Conservation (phyloP, 1,140 invertebrate genomes). For the Aradophagus sp. region DNA sequence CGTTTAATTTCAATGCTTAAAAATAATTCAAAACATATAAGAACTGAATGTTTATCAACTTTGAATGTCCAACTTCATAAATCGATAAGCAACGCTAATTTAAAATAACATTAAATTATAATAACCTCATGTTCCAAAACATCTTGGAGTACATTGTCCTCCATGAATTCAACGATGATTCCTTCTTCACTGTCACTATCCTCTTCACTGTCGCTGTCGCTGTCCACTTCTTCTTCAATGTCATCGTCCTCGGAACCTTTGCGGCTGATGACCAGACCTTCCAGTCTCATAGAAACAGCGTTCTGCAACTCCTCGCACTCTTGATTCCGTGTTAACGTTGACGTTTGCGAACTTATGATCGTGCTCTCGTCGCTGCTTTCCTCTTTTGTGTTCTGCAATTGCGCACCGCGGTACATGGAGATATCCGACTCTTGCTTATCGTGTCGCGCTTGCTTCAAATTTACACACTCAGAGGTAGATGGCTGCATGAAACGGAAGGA, state of each 20-base stretch:
- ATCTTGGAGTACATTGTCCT: constrained; percentile 74
- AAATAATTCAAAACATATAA: too few species aligned
- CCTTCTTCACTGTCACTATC: constrained; percentile 76
- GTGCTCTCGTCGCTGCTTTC: constrained; percentile 98
- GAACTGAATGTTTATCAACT: too few species aligned
- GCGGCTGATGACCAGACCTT: constrained; percentile 77
- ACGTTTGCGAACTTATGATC: constrained; percentile 96
- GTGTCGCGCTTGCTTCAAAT: constrained; percentile 62
- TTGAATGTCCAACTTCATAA: too few species aligned
- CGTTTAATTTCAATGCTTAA: too few species aligned
- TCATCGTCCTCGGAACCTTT: constrained; percentile 76
- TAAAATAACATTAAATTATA: too few species aligned
- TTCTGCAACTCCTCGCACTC: constrained; percentile 78
- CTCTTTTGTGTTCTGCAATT: constrained; percentile 79
- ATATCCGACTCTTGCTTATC: constrained; percentile 76
- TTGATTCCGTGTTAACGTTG: constrained; percentile 95
- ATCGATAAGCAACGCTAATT: too few species aligned
- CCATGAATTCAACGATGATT: constrained; percentile 74
- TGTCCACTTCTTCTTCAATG: constrained; percentile 78
- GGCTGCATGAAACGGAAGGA: constrained; percentile 89
- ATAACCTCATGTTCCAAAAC: constrained; percentile 75
- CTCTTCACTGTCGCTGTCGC: constrained; percentile 77
- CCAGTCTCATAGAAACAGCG: constrained; percentile 77
- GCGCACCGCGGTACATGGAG: constrained; percentile 66
- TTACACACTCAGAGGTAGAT: constrained; percentile 66